These are phyloP conservation scores for Pyrrhosoma nymphula DNA, from an alignment of 2,888 invertebrate genomes.

Conservation along the genomic window DNA sequence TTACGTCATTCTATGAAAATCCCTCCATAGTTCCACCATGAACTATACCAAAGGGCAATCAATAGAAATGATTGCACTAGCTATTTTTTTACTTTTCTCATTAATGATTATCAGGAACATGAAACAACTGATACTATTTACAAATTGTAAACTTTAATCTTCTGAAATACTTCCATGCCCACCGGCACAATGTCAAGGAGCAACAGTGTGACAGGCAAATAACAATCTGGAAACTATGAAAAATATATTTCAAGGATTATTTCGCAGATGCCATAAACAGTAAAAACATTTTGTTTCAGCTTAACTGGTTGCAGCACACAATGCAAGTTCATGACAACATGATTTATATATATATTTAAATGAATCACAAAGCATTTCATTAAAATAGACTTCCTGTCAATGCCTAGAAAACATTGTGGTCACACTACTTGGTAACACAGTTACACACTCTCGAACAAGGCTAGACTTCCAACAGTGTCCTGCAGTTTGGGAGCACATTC, in stretches of 20 bases:
- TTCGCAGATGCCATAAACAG: neutral
- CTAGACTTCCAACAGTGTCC: neutral
- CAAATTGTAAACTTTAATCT: neutral
- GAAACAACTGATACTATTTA: neutral
- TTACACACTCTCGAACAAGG: neutral
- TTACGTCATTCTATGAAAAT: neutral
- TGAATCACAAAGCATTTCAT: neutral
- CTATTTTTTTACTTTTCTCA: neutral
- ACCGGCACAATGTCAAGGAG: neutral
- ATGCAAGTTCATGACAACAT: neutral
- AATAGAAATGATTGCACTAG: neutral
- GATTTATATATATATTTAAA: neutral
- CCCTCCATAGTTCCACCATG: too few relatives aligned
- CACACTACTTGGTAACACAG: neutral
- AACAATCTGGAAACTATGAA: neutral
- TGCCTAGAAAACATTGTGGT: neutral
- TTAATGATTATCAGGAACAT: neutral
- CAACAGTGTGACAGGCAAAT: neutral
- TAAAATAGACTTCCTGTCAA: neutral
- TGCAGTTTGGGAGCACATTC: neutral
- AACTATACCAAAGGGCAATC: neutral
- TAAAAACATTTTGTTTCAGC: neutral
- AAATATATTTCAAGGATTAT: slow-evolving; percentile 8
- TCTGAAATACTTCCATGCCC: neutral
- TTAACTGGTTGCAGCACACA: neutral